Percentiles rank a stretch among this genome's conserved stretches.
These are phyloP conservation scores for Melangyna quadrimaculata DNA, from an alignment of 2,888 invertebrate genomes.

Conservation along the genomic window DNA sequence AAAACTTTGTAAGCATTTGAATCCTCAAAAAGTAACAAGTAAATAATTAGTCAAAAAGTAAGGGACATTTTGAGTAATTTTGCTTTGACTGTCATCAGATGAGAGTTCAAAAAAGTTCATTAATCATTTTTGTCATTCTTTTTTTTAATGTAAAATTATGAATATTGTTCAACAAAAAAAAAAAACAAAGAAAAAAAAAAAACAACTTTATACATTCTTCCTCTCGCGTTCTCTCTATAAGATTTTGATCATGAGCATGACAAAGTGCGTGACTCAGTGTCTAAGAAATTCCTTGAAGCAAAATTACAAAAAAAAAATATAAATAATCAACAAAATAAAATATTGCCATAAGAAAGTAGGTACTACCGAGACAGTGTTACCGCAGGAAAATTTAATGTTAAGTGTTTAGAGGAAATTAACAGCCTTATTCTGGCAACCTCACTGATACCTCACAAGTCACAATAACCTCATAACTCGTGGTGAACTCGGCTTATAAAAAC, in stretches of 20 bases:
- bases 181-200: not conserved
- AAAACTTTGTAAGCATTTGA: not conserved
- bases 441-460: too few species aligned
- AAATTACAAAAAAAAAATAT: not conserved
- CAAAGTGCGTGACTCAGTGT: conserved; percentile 44
- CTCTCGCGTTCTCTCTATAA: not conserved
- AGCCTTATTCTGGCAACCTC: too few species aligned
- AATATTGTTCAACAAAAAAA: not conserved
- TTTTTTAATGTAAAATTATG: not conserved
- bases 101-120: not conserved
- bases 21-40: not conserved
- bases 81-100: not conserved
- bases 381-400: not conserved
- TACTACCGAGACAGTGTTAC: not conserved
- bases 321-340: conserved; percentile 1
- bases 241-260: conserved; percentile 3
- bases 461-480: too few species aligned
- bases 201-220: not conserved
- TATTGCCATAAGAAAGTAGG: not conserved
- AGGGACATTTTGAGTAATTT: not conserved
- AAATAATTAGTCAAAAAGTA: not conserved
- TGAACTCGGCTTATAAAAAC: too few species aligned
- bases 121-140: not conserved
- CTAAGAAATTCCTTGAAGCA: conserved; percentile 23
- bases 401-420: too few species aligned